Percentiles rank a stretch among this genome's conserved stretches.
These are phyloP conservation scores for Paramisgurnus dabryanus DNA, from an alignment of 2,113 vertebrate species.

Conservation along the genomic window DNA sequence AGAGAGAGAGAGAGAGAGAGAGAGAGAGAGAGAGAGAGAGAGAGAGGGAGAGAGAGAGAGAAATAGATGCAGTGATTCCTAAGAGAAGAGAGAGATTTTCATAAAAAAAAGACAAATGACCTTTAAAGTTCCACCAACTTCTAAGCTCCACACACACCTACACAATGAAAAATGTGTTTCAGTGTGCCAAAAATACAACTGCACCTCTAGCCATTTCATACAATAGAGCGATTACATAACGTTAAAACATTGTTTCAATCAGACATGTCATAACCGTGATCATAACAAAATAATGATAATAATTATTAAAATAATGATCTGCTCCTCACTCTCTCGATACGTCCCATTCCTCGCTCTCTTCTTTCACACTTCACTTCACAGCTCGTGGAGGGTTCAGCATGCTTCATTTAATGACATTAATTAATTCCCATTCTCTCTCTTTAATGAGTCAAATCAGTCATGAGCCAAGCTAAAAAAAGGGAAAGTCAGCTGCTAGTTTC, in stretches of 20 bases:
- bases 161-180: not conserved
- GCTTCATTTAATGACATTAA: slow-evolving; percentile 75
- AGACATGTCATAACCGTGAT: slow-evolving; percentile 3
- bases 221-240: not conserved
- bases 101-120: not conserved
- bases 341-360: slow-evolving; percentile 27
- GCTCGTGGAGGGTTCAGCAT: slow-evolving; percentile 50
- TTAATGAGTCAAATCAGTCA: slow-evolving; percentile 76
- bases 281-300: slow-evolving; percentile 27
- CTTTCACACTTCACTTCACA: slow-evolving; percentile 64
- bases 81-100: not conserved
- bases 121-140: slow-evolving; percentile 1
- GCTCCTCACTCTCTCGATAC: not conserved
- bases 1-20: no score
- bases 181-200: not conserved
- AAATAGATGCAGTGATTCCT: no score
- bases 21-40: not conserved
- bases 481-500: not conserved
- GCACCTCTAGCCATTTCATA: not conserved
- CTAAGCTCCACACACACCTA: slow-evolving; percentile 11
- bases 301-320: slow-evolving; percentile 41
- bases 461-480: slow-evolving; percentile 33
- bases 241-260: not conserved
- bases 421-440: slow-evolving; percentile 69
- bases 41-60: no score